These are phyloP conservation scores for Caenorhabditis drosophilae DNA, from an alignment of 2,888 invertebrate genomes.

Conservation along the genomic window DNA sequence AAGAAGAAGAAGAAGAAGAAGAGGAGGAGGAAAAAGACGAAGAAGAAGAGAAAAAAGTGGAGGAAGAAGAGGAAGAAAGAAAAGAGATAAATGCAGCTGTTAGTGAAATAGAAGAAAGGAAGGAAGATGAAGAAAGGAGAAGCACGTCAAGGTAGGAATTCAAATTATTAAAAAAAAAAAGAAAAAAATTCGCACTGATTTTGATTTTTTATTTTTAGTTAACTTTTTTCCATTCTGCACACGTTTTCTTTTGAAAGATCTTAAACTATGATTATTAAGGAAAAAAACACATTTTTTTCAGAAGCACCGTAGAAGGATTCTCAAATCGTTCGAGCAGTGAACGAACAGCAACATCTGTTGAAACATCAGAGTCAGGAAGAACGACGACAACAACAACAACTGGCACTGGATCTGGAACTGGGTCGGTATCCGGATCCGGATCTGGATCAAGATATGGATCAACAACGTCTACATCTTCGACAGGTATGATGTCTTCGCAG, in stretches of 20 bases:
- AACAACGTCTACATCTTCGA: conserved; percentile 11
- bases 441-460: conserved; percentile 7
- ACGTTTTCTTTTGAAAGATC: neutral
- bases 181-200: neutral
- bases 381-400: neutral
- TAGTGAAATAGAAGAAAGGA: conserved; percentile 1
- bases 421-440: conserved; percentile 3
- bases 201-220: neutral
- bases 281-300: conserved; percentile 9
- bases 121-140: conserved; percentile 12
- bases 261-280: neutral
- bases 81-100: conserved; percentile 5
- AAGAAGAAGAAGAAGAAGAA: conserved; percentile 2
- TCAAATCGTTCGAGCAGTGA: conserved; percentile 22
- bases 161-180: neutral
- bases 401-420: conserved; percentile 10
- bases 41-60: conserved; percentile 11
- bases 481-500: conserved; percentile 15
- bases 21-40: conserved; percentile 16
- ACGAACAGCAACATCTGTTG: conserved; percentile 18
- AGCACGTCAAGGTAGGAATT: neutral
- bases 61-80: conserved; percentile 16
- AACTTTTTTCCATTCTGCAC: neutral
- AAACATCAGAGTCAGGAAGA: neutral
- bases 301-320: conserved; percentile 27